Conservation (phyloP, 2,888 invertebrate genomes). For the Meliscaeva auricollis region DNA sequence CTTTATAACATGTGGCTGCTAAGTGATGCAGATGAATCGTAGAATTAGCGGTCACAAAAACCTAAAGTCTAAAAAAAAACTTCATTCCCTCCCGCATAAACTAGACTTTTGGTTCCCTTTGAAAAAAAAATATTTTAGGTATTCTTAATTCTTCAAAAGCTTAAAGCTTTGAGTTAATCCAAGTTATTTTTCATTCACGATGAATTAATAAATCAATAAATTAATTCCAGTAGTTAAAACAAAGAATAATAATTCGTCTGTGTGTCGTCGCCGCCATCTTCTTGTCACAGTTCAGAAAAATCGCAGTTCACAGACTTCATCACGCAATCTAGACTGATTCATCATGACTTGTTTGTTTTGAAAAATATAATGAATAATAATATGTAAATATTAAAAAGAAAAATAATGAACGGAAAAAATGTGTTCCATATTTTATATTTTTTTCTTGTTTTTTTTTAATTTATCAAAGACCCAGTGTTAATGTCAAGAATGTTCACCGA, state of each 20-base stretch:
- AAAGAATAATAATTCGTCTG: conserved; percentile 39
- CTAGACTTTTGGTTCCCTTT: too few relatives aligned
- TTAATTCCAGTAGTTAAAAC: conserved; percentile 14
- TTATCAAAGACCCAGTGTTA: conserved; percentile 50
- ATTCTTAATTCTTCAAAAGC: background rate
- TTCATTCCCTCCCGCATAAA: too few relatives aligned
- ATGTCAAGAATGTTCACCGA: conserved; percentile 47
- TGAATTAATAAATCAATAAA: conserved; percentile 19
- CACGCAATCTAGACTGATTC: conserved; percentile 52
- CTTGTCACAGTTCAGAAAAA: background rate
- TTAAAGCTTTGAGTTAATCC: background rate
- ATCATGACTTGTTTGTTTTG: conserved; percentile 36
- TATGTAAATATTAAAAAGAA: conserved; percentile 9
- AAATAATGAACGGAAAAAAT: conserved; percentile 32
- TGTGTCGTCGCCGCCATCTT: background rate
- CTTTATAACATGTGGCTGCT: too few relatives aligned
- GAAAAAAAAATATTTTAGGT: too few relatives aligned
- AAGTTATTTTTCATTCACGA: conserved; percentile 6
- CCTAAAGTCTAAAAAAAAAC: too few relatives aligned
- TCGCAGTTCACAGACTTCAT: conserved; percentile 40
- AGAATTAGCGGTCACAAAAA: too few relatives aligned
- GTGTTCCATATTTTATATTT: conserved; percentile 39
- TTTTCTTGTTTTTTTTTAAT: background rate
- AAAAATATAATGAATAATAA: conserved; percentile 16
- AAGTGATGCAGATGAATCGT: too few relatives aligned